phyloP scores from a whole-genome alignment of 2,888 invertebrate species.

The Ommatoiulus sabulosus region DNA sequence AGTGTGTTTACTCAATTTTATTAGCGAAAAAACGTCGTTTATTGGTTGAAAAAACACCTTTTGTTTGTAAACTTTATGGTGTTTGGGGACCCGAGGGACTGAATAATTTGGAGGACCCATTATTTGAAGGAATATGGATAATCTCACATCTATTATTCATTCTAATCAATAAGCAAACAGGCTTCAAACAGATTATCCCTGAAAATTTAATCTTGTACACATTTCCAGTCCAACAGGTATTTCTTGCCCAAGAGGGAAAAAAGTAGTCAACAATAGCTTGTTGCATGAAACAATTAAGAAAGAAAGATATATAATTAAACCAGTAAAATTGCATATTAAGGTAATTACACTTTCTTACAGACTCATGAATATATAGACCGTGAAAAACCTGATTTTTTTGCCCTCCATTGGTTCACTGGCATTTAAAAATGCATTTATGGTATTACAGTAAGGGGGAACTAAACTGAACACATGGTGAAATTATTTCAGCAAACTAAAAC shows the following conservation, averaged over 20 bases:
- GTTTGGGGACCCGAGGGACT: not conserved
- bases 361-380: not conserved
- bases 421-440: not conserved
- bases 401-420: not conserved
- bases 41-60: not conserved
- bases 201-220: not conserved
- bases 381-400: not conserved
- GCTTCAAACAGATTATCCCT: not conserved
- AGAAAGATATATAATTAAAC: not conserved
- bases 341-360: not conserved
- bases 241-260: not conserved
- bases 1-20: not conserved
- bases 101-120: not conserved
- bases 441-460: not conserved
- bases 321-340: constrained; percentile 3
- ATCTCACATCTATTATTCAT: not conserved
- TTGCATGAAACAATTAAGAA: constrained; percentile 10
- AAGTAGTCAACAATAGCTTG: not conserved
- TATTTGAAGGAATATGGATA: not conserved
- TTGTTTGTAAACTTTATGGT: not conserved
- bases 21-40: not conserved
- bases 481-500: too few species aligned
- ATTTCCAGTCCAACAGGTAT: constrained; percentile 11
- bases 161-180: not conserved
- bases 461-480: not conserved